A percentile compares a stretch with the other conserved stretches of the same genome.
phyloP scores from a whole-genome alignment of 2,888 invertebrate species.

The Achlya flavicornis region DNA sequence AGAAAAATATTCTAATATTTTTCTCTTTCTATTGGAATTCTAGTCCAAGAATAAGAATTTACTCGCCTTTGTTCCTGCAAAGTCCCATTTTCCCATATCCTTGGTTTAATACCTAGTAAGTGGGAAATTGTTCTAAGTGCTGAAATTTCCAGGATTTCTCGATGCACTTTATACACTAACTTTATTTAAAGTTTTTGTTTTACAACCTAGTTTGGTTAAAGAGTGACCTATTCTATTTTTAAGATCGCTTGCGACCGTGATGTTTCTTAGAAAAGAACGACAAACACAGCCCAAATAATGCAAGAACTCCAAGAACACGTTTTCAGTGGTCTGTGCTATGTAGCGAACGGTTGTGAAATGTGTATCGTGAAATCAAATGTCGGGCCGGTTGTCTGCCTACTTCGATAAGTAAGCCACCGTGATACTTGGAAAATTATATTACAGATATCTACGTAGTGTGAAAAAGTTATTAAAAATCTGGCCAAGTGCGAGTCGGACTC shows the following conservation, averaged over 20 bases:
- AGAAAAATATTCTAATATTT: slow-evolving; percentile 7
- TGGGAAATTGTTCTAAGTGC: not conserved
- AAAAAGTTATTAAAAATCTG: too few relatives aligned
- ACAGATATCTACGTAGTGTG: not conserved
- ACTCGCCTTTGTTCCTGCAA: slow-evolving; percentile 5
- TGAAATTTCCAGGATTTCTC: not conserved
- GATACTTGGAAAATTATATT: slow-evolving; percentile 18
- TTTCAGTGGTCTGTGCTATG: slow-evolving; percentile 31
- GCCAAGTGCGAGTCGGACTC: too few relatives aligned
- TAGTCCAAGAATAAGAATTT: slow-evolving; percentile 3
- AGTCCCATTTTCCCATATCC: not conserved
- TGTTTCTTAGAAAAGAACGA: slow-evolving; percentile 32
- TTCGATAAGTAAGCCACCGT: slow-evolving; percentile 28
- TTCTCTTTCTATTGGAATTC: slow-evolving; percentile 11
- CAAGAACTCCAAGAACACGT: slow-evolving; percentile 33
- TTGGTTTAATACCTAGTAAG: not conserved
- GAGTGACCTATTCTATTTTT: not conserved
- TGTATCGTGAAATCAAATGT: slow-evolving; percentile 62
- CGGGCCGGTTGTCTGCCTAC: slow-evolving; percentile 27
- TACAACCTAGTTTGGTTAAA: not conserved
- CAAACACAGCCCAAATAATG: slow-evolving; percentile 11
- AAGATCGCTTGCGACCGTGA: slow-evolving; percentile 27
- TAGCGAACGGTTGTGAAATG: slow-evolving; percentile 57
- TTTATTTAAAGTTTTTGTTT: not conserved
- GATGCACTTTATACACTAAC: not conserved